Base-by-base conservation (phyloP, 30 jellyfish, hydroid and myxozoan genomes). In the Morbakka virulenta region DNA sequence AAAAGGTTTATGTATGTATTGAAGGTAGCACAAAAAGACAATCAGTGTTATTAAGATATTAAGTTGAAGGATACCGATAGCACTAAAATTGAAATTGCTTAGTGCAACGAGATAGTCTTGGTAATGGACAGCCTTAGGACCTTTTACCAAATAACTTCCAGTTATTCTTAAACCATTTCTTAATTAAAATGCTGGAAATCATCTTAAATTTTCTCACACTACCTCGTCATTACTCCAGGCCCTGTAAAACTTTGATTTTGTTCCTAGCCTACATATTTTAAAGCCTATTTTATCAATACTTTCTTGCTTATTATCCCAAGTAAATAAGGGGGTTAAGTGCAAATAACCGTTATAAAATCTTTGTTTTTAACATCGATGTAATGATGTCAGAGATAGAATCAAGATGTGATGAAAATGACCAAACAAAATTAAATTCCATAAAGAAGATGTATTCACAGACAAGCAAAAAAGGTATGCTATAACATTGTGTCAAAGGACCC, bases 61-160 rank as follows among this genome's bases (percentile, higher is more conserved):
- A 33, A 72, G 76, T 57, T 48, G 52, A 69, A 69, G 69, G 69
- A 72, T 34, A 2, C 68, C 47, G 72, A 31, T 69, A 1, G 69
- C 47, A 6, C 84, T 25, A 14, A 41, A 73, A 2, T 50, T 72
- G 84, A 72, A 72, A 64, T 72, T 74, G 25, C 31, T 47, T 29
- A 72, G 84, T 23, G 84, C 75, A 47, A 72, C 84, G 17, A 72
- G 84, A 72, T 72, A 74, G 84, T 47, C 78, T 72, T 72, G 84
- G 75, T 57, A 74, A 27, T 72, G 84, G 75, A 34, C 81, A 69
- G 71, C 70, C 3, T 28, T 53, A 32, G 25, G 25, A 53, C 31
- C 69, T 3, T n/a, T 25, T 24, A 64, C 70, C 6, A 69, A 69
- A 36, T 69, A 69, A 69, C 22, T 69, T 35, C 81, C 74, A 69